Base-by-base conservation (phyloP, 2,797 vertebrate genomes). In the Bryconaethiops microstoma region DNA sequence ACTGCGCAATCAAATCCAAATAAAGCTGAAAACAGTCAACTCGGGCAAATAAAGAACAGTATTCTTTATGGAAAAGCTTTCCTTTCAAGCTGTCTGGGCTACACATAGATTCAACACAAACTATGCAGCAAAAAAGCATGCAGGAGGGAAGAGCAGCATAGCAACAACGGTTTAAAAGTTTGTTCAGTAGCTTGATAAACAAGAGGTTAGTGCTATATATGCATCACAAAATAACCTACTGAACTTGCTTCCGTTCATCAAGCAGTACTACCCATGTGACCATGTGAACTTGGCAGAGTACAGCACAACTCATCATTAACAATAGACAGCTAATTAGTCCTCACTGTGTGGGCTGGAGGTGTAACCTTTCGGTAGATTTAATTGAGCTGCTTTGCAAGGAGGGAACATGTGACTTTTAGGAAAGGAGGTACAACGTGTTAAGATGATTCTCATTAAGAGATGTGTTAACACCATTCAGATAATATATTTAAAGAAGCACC, bases 321-420 rank as follows among this genome's bases (percentile, higher is more conserved):
- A 59, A 60, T 8, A 71, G 52, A 45, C 48, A 54, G 64, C 14
- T 57, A 45, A 42, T 57, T 72, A 19, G 50, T 62, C 72, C 39
- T 45, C 13, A 55, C 65, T 45, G 72, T 70, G 77, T 79, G 74
- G 74, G 75, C 63, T 59, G 68, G 78, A 73, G 79, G 59, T 77
- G 74, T 76, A 73, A 62, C 69, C 29, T 77, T 40, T 67, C 74
- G 25, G 35, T 70, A 45, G 68, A 74, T 65, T 59, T 68, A 59
- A 67, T 69, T 48, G 39, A 71, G 35, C 19, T 77, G 42, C 69
- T 81, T 52, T 84, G 48, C 29, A 76, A 70, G 25, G 17, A 72
- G 50, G 35, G 39, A 55, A 21, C 25, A 39, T 45, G 59, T 65
- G 64, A 76, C 76, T 65, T 81, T 73, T 39, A 65, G 23, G 5